Evolutionary conservation across 2,797 vertebrate genomes (phyloP).

Genomic region (Alfaro cultratus): DNA sequence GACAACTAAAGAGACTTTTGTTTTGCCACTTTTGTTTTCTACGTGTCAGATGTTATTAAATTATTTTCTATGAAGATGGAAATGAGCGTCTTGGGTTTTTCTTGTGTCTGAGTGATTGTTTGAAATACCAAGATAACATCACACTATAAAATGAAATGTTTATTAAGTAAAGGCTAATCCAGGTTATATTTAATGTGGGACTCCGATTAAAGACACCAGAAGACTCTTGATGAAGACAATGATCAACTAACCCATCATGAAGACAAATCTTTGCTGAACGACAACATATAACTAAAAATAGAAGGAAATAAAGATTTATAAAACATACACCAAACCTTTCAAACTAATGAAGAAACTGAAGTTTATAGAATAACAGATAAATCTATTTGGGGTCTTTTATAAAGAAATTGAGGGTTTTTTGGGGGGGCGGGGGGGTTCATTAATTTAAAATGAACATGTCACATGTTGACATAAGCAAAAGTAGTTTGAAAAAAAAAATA

Average conservation of each 20-base stretch:
- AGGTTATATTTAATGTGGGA: neutral
- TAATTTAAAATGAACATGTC: too few relatives aligned
- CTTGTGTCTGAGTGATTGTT: constrained; percentile 9
- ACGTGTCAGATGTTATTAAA: constrained; percentile 84
- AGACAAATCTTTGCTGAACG: neutral
- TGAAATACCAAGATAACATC: neutral
- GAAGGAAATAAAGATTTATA: neutral
- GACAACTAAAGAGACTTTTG: constrained; percentile 82
- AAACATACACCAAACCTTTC: too few relatives aligned
- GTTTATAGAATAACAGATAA: neutral
- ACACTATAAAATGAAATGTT: too few relatives aligned
- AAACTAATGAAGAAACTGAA: neutral
- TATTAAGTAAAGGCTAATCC: too few relatives aligned
- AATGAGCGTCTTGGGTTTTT: constrained; percentile 27
- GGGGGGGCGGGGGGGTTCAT: too few relatives aligned
- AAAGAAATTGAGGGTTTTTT: neutral
- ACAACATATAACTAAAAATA: neutral
- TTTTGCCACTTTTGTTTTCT: constrained; percentile 84
- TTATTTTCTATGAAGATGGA: constrained; percentile 83
- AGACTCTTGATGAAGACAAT: neutral
- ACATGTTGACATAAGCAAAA: too few relatives aligned
- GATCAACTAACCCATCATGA: neutral
- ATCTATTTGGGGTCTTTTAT: too few relatives aligned
- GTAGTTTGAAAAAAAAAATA: too few relatives aligned
- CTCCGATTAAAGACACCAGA: neutral